These are phyloP conservation scores for Rambutsinella grinnellia DNA, from an alignment of 2,888 invertebrate genomes.

Conservation along the genomic window DNA sequence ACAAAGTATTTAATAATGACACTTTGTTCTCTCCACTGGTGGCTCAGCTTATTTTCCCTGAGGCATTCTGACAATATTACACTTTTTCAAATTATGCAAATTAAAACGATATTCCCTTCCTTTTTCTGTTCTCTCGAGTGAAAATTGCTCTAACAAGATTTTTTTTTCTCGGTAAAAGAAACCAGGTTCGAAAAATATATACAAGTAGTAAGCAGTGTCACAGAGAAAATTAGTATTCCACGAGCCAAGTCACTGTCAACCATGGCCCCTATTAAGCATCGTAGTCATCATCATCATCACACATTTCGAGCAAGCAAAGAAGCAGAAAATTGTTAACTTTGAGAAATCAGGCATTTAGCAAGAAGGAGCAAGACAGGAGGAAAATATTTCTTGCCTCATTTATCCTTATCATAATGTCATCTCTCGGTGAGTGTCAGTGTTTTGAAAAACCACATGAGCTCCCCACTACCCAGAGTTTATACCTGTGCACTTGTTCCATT, in stretches of 20 bases:
- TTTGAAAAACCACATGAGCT: constrained; percentile 36
- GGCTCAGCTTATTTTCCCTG: no score
- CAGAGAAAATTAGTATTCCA: constrained; percentile 40
- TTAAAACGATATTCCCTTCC: no score
- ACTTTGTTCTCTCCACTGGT: no score
- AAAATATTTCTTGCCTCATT: constrained; percentile 42
- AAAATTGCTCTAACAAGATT: no score
- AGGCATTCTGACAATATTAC: no score
- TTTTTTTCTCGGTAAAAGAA: not conserved
- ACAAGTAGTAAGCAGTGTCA: no score
- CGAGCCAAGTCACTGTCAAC: constrained; percentile 14
- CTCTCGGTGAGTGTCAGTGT: constrained; percentile 43
- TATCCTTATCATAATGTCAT: constrained; percentile 47
- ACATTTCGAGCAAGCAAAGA: constrained; percentile 5
- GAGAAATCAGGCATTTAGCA: not conserved
- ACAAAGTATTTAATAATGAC: no score
- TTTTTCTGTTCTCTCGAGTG: no score
- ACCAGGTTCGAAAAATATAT: not conserved
- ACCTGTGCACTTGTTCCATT: no score
- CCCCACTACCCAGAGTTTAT: no score
- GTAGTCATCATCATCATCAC: not conserved
- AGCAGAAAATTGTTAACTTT: not conserved
- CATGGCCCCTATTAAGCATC: not conserved
- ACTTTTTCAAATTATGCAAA: no score
- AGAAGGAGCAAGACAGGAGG: constrained; percentile 8